Conservation (phyloP, 2,888 invertebrate species). For the Cosmia trapezina region DNA sequence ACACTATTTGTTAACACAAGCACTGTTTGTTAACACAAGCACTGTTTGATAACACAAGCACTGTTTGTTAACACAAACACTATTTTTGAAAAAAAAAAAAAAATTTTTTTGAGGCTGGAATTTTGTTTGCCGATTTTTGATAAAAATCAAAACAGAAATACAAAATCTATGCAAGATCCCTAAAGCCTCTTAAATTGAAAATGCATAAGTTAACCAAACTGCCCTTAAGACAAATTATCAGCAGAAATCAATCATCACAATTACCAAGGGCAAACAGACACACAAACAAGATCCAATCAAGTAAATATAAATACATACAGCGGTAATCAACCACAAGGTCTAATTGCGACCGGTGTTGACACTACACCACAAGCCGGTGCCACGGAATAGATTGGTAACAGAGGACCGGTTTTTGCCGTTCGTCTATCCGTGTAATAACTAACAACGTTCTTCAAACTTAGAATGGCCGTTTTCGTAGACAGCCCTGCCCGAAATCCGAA, state of each 20-base stretch:
- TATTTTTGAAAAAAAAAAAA: too few relatives aligned
- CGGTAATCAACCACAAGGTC: constrained; percentile 61
- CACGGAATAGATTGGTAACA: background rate
- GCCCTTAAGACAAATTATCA: background rate
- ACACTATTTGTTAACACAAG: too few relatives aligned
- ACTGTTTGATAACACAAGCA: too few relatives aligned
- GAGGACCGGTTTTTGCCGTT: too few relatives aligned
- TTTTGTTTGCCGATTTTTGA: background rate
- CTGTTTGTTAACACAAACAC: too few relatives aligned
- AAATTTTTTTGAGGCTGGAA: background rate
- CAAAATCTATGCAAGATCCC: background rate
- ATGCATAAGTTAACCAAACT: background rate
- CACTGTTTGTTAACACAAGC: too few relatives aligned
- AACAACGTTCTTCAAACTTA: too few relatives aligned
- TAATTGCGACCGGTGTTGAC: constrained; percentile 58
- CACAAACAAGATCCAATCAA: constrained; percentile 52
- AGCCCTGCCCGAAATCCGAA: too few relatives aligned
- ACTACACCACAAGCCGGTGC: constrained; percentile 34
- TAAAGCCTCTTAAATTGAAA: background rate
- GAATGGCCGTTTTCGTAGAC: too few relatives aligned
- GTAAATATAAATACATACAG: constrained; percentile 48
- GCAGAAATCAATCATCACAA: constrained; percentile 34
- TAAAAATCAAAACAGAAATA: background rate
- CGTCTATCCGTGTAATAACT: too few relatives aligned
- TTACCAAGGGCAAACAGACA: constrained; percentile 20